Conservation (phyloP, 1,140 invertebrate species). For the Pseudomyrmex flavicornis region DNA sequence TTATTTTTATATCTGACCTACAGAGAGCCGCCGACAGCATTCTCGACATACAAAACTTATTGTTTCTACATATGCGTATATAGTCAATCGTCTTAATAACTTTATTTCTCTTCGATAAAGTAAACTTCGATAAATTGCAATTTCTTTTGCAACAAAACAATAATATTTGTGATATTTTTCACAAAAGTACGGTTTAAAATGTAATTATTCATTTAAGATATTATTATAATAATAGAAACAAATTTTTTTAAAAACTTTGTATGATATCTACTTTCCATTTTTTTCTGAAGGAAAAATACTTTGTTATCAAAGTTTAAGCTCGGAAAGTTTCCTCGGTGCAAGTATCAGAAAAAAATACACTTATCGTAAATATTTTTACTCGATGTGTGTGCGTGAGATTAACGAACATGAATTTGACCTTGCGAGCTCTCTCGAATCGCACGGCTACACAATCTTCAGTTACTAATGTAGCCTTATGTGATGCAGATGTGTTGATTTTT, state of each 20-base stretch:
- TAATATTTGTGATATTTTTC: not conserved
- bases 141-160: no score
- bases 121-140: not conserved
- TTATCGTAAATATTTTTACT: slow-evolving; percentile 26
- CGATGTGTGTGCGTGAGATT: not conserved
- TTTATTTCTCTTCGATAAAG: not conserved
- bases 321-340: not conserved
- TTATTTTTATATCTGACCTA: slow-evolving; percentile 49
- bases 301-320: not conserved
- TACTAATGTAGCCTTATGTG: slow-evolving; percentile 67
- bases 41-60: not conserved
- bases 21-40: not conserved
- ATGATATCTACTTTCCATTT: not conserved
- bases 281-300: not conserved
- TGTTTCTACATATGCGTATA: not conserved
- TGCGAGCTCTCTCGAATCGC: slow-evolving; percentile 38
- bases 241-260: not conserved
- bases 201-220: no score
- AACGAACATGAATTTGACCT: slow-evolving; percentile 45
- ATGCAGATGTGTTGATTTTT: slow-evolving; percentile 78
- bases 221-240: no score
- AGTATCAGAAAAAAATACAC: slow-evolving; percentile 14
- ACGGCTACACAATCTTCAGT: not conserved
- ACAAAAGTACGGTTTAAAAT: no score
- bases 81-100: not conserved